A percentile compares a stretch with the other conserved stretches of the same genome.
Conservation (phyloP, 2,888 invertebrate species). For the Aspidiotus destructor region DNA sequence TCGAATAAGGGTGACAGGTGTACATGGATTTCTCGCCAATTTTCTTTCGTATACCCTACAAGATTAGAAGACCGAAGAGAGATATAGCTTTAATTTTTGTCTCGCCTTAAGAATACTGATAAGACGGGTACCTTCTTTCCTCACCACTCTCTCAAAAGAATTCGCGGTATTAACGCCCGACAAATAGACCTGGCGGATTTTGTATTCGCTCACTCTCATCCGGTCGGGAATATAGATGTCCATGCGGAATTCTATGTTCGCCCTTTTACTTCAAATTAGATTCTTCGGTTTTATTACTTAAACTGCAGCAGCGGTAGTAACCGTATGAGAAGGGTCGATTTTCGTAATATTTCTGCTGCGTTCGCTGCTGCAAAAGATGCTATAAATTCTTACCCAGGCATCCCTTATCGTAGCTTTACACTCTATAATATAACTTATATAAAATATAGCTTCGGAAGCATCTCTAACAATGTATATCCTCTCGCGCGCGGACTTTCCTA, state of each 20-base stretch:
- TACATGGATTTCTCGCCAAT: no score
- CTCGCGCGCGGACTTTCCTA: background rate
- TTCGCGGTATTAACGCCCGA: background rate
- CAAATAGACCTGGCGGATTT: background rate
- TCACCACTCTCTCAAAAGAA: background rate
- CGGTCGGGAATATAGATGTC: constrained; percentile 1
- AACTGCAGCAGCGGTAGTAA: constrained; percentile 24
- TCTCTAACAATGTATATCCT: constrained; percentile 26
- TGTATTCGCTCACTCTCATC: background rate
- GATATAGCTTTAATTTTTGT: no score
- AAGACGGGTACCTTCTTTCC: background rate
- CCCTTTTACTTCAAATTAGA: constrained; percentile 28
- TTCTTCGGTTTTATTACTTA: constrained; percentile 30
- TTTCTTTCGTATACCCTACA: no score
- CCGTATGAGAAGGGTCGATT: constrained; percentile 22
- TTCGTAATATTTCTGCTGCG: constrained; percentile 25
- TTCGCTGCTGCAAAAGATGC: constrained; percentile 19
- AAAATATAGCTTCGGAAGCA: constrained; percentile 23
- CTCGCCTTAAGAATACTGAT: constrained; percentile 1
- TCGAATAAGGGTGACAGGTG: no score
- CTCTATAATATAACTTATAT: constrained; percentile 31
- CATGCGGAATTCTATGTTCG: constrained; percentile 29
- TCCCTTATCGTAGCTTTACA: constrained; percentile 31
- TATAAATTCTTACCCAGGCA: constrained; percentile 29
- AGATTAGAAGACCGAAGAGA: no score